phyloP scores from a whole-genome alignment of 2,888 invertebrate species.

The Epinotia nisella region DNA sequence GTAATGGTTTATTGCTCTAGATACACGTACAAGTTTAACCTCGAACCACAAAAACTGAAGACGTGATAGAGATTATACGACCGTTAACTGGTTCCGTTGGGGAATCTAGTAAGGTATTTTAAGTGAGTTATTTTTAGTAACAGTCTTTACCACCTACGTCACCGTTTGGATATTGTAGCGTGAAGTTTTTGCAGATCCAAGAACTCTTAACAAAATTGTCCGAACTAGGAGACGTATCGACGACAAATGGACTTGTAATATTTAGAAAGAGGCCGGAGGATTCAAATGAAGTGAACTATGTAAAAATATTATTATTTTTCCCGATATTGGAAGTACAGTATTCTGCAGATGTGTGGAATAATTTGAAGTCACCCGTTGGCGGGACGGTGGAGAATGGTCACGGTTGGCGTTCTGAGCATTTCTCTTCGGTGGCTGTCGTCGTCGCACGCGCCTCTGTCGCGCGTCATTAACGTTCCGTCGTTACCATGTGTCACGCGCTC shows the following conservation, averaged over 20 bases:
- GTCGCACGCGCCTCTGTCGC: conserved; percentile 36
- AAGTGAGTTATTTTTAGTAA: conserved; percentile 1
- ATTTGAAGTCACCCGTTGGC: conserved; percentile 22
- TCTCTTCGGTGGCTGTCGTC: conserved; percentile 34
- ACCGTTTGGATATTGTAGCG: background rate
- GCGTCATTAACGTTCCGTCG: conserved; percentile 18
- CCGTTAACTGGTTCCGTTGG: conserved; percentile 35
- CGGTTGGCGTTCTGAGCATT: conserved; percentile 41
- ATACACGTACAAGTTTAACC: conserved; percentile 22
- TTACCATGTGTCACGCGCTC: conserved; percentile 44
- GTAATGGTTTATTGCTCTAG: conserved; percentile 27
- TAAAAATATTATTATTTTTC: too few species aligned
- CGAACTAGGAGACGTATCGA: too few species aligned
- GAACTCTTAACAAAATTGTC: background rate
- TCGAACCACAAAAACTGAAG: conserved; percentile 30
- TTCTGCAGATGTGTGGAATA: conserved; percentile 4
- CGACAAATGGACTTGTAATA: too few species aligned
- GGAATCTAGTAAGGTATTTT: conserved; percentile 12
- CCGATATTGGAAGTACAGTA: background rate
- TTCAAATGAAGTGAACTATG: too few species aligned
- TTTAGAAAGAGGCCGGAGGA: too few species aligned
- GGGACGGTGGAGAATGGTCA: conserved; percentile 39
- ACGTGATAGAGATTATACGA: conserved; percentile 16
- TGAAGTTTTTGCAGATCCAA: background rate
- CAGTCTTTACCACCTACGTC: background rate